Evolutionary conservation across 1,140 invertebrate species (phyloP), one percentile per base, ranked within the genome.

Genomic region (Drosophila sucinea): DNA sequence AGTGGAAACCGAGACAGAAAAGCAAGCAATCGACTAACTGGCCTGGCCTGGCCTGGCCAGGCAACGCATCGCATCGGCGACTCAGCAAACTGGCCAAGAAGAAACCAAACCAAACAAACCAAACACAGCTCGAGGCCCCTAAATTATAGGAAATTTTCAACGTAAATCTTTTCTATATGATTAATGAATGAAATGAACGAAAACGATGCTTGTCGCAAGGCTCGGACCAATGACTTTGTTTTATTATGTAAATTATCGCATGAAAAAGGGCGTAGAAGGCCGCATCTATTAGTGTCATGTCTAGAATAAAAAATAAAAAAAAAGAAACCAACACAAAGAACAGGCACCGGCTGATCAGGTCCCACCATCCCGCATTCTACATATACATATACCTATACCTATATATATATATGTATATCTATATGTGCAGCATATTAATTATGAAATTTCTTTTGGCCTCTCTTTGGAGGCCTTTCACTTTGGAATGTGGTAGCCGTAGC

Each of bases 61-160:
- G 41, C 77, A 67, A 78, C 76, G 77, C 78, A 81, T 35, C 35
- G 47, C 23, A 67, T 68, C 70, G 38, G 47, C 56, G 17, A 17
- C 17, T 17, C 17, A 17, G 17, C 17, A 17, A 17, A 17, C 74
- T 71, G 27, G 69, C 33, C 11, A 69, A 67, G 65, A 44, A 4
- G 8, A 47, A 40, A 25, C 29, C 29, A n/a, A 27, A 41, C 35
- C 51, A 65, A 81, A 7, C 17, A 51, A 51, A 51, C 44, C 4
- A 8, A 51, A 44, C 17, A 44, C 41, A 4, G 44, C 44, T 51
- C 8, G 23, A 51, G 44, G 44, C 44, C 23, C 5, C 44, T 27
- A 79, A 85, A 87, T 78, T 79, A 87, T 86, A 76, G 72, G 75
- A 86, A 79, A 79, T 79, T 87, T 79, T 87, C 79, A 87, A 54